Evolutionary conservation across 2,797 vertebrate genomes (phyloP).

Genomic region (Sebastes aleutianus): DNA sequence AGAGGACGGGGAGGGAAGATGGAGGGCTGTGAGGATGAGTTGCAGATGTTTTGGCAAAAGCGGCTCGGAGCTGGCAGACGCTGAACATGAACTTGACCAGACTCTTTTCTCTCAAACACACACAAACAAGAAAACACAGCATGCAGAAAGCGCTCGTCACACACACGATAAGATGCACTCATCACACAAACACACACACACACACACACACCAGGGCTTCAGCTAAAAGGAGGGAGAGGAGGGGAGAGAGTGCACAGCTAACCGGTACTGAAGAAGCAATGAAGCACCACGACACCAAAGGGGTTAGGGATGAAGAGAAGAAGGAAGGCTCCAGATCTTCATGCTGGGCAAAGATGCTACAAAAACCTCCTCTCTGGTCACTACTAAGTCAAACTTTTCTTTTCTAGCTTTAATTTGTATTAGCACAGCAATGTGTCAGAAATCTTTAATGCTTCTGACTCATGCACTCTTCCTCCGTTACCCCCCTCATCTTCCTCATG

Average conservation of each 20-base stretch:
- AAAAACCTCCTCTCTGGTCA: conserved; percentile 14
- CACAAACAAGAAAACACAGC: conserved; percentile 18
- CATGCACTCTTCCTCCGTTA: conserved; percentile 33
- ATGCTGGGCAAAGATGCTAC: conserved; percentile 48
- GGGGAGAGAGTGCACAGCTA: conserved; percentile 57
- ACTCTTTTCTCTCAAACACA: conserved; percentile 35
- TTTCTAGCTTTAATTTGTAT: not conserved
- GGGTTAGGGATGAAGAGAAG: conserved; percentile 56
- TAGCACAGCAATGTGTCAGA: conserved; percentile 8
- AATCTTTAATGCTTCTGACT: conserved; percentile 13
- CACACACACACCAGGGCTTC: conserved; percentile 40
- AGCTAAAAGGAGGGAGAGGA: conserved; percentile 49
- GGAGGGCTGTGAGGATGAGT: conserved; percentile 58
- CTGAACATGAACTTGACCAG: conserved; percentile 86
- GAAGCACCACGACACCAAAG: conserved; percentile 67
- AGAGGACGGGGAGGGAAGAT: conserved; percentile 30
- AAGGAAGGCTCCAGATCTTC: conserved; percentile 61
- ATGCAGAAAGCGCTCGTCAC: conserved; percentile 29
- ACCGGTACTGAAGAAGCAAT: conserved; percentile 43
- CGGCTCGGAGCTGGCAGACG: conserved; percentile 85
- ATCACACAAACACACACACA: not conserved
- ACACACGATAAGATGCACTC: conserved; percentile 31
- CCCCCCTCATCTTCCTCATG: not conserved
- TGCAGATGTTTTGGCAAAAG: conserved; percentile 78
- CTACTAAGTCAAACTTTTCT: not conserved